A percentile compares a stretch with the other conserved stretches of the same genome.
Evolutionary conservation across 1,140 invertebrate genomes (phyloP).

Genomic region (Cherax destructor): DNA sequence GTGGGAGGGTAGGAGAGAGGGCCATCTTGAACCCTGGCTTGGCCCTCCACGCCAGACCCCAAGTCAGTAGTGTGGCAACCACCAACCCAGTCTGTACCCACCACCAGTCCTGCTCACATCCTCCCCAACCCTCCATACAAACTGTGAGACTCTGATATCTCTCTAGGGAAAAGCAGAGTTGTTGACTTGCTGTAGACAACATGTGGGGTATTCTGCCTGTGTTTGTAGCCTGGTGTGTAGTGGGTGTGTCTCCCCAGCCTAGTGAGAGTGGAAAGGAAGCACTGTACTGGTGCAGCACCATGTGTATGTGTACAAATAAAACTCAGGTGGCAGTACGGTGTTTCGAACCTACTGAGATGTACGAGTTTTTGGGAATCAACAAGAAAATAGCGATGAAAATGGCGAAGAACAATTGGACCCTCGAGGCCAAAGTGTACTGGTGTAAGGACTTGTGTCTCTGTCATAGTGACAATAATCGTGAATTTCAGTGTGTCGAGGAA

Average conservation of each 20-base stretch:
- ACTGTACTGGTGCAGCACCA: conserved; percentile 57
- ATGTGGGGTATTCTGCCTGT: conserved; percentile 20
- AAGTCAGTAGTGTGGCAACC: conserved; percentile 23
- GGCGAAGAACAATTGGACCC: conserved; percentile 9
- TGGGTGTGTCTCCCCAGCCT: conserved; percentile 24
- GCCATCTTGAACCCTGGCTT: neutral
- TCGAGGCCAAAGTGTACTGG: conserved; percentile 41
- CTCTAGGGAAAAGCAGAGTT: no score
- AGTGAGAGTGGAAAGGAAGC: neutral
- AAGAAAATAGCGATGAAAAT: conserved; percentile 2
- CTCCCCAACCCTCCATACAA: no score
- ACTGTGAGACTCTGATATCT: no score
- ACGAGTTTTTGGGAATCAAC: conserved; percentile 10
- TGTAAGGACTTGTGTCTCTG: conserved; percentile 62
- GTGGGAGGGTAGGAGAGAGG: neutral
- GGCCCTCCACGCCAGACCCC: neutral
- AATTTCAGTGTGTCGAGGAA: conserved; percentile 48
- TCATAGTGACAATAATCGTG: conserved; percentile 21
- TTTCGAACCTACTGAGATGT: conserved; percentile 39
- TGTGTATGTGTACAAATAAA: conserved; percentile 51
- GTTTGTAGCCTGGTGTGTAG: neutral
- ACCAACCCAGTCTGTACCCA: neutral
- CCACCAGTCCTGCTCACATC: neutral
- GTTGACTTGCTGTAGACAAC: neutral
- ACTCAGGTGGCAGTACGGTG: conserved; percentile 42